Conservation (phyloP, 2,888 invertebrate species). For the Trisateles emortualis region DNA sequence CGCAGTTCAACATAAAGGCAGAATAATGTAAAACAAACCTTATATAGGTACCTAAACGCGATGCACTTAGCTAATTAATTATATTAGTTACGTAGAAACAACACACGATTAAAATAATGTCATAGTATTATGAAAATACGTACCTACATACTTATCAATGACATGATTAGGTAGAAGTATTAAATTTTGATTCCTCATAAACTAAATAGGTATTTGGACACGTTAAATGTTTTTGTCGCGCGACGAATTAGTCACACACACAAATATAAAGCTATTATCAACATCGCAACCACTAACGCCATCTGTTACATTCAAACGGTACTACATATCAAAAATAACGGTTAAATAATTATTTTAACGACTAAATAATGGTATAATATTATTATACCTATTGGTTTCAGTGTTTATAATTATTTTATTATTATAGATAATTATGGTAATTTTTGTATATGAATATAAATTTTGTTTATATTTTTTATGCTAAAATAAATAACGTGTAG, state of each 20-base stretch:
- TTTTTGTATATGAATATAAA: too few relatives aligned
- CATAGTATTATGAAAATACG: background rate
- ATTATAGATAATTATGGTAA: too few relatives aligned
- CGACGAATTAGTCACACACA: conserved; percentile 43
- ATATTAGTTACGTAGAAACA: background rate
- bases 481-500: background rate
- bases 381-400: too few relatives aligned
- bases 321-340: conserved; percentile 35
- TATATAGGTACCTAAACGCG: background rate
- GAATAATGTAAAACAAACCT: conserved; percentile 6
- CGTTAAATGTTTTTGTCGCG: conserved; percentile 35
- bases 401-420: too few relatives aligned
- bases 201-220: conserved; percentile 42
- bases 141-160: background rate
- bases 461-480: too few relatives aligned
- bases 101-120: background rate
- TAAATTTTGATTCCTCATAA: conserved; percentile 20
- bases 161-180: too few relatives aligned
- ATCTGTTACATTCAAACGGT: conserved; percentile 48
- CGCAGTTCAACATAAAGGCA: conserved; percentile 19
- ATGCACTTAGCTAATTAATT: background rate
- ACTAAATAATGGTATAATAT: too few relatives aligned
- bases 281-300: conserved; percentile 56
- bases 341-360: conserved; percentile 14
- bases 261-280: conserved; percentile 12